Evolutionary conservation across 2,797 vertebrate species (phyloP), one percentile per base, ranked within the genome.

Genomic region (Catharus ustulatus): DNA sequence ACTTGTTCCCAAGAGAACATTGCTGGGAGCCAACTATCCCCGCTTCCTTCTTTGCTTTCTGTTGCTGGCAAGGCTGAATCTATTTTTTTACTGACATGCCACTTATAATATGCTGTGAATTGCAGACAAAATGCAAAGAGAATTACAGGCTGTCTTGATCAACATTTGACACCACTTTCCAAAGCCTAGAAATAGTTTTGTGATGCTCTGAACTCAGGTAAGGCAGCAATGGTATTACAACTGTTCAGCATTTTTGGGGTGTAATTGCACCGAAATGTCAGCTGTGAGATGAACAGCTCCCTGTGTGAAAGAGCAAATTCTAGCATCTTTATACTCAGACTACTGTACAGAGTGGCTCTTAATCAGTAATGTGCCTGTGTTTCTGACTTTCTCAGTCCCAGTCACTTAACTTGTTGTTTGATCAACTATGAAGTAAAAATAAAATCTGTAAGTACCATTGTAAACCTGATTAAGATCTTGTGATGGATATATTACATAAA

Each of bases 31-130:
- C 83, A 96, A 89, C 63, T 82, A 63, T 62, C 0, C 5, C 86
- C 0, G 15, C 71, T 89, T 90, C 63, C 89, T 91, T 80, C 80
- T 85, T 66, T 63, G 67, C 79, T 84, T 80, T 71, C 93, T 71
- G 30, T 93, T 89, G 57, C 92, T 84, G 79, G 95, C 93, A 93
- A 95, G 85, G 87, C 68, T 49, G 66, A 84, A 87, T 92, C 85
- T 96, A 91, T 89, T 95, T 97, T 97, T 92, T 95, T 91, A 93
- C 95, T 95, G 95, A 93, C 88, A 83, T 68, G 93, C 75, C 88
- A 84, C 86, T 96, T 91, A 66, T n/a, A 93, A 93, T 94, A 91
- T 62, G 57, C 90, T 89, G 77, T 95, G 91, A 97, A 93, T 92
- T 36, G 36, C 89, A 71, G 90, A 95, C 77, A 79, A 86, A 94